Conservation (phyloP, 2,888 invertebrate genomes). For the Drosophila differens region DNA sequence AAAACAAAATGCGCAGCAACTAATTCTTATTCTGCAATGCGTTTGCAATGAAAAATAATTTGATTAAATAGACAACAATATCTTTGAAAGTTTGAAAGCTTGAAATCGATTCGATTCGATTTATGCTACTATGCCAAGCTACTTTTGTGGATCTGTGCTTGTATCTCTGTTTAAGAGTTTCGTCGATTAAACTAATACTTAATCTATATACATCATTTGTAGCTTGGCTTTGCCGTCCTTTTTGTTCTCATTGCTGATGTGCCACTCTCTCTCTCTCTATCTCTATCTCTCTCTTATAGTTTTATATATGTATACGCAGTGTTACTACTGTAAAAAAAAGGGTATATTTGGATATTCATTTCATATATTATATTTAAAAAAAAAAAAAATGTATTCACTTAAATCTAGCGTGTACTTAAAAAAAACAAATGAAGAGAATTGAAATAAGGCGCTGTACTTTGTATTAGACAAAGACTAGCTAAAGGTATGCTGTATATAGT, state of each 20-base stretch:
- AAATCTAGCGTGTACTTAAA: constrained; percentile 38
- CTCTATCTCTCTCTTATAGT: neutral
- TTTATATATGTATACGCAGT: constrained; percentile 17
- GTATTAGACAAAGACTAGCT: constrained; percentile 44
- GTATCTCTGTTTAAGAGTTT: neutral
- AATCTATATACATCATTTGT: constrained; percentile 43
- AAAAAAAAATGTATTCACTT: constrained; percentile 52
- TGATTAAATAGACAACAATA: constrained; percentile 14
- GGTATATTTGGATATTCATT: constrained; percentile 44
- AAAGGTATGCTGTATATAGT: constrained; percentile 19
- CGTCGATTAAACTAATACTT: constrained; percentile 29
- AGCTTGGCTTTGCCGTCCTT: constrained; percentile 43
- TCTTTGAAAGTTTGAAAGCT: neutral
- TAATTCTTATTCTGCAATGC: neutral
- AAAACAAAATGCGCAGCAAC: constrained; percentile 5
- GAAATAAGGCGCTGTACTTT: constrained; percentile 41
- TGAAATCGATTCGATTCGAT: constrained; percentile 2
- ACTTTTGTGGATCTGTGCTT: neutral
- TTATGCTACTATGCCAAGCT: neutral
- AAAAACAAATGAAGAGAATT: constrained; percentile 18
- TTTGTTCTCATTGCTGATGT: neutral
- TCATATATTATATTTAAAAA: constrained; percentile 12
- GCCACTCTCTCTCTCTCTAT: neutral
- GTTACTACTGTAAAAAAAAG: constrained; percentile 22
- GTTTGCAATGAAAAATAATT: neutral